Evolutionary conservation across 1,140 invertebrate species (phyloP), one percentile per base, ranked within the genome.

Genomic region (Scaptomyza graminum): DNA sequence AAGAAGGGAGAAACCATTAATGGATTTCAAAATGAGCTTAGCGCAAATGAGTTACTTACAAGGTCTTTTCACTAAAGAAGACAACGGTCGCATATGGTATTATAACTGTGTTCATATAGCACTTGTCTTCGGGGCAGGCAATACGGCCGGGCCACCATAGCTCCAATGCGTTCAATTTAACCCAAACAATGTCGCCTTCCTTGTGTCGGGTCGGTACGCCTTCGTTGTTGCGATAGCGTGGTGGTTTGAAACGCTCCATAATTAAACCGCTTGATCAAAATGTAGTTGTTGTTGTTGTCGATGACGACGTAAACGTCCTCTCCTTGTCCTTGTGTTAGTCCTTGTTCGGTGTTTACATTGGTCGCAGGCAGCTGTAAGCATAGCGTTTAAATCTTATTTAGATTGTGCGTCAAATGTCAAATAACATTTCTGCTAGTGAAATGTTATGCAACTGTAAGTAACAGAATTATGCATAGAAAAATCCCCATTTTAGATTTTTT

Each of bases 61-160:
- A 96, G 67, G 93, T 93, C 76, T 96, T 94, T 92, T 97, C 96
- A 90, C 96, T 94, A 90, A 96, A 96, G 92, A 96, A 97, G 80
- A 96, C 96, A 9, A 97, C 96, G 87, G 95, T 94, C 43, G 95
- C 95, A 70, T 96, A 94, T 1, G 96, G 94, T 94, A 63, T 95
- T 93, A 67, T 94, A 47, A 0, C 4, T 41, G 37, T 41, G 37
- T 1, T 41, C 93, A 93, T 16, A 9, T 56, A 88, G 6, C 75
- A 76, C 60, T 76, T 71, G 25, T 90, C 52, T 44, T 81, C 74
- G 8, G 93, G 90, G 44, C 93, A 93, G 39, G 94, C 93, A 44
- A 96, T 95, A 90, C 95, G 94, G 6, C 95, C 95, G 37, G 96
- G 96, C 96, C 96, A 97, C 94, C 95, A 96, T 76, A 93, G 94